phyloP scores from a whole-genome alignment of 2,888 invertebrate species.

The Cotesia congregata region DNA sequence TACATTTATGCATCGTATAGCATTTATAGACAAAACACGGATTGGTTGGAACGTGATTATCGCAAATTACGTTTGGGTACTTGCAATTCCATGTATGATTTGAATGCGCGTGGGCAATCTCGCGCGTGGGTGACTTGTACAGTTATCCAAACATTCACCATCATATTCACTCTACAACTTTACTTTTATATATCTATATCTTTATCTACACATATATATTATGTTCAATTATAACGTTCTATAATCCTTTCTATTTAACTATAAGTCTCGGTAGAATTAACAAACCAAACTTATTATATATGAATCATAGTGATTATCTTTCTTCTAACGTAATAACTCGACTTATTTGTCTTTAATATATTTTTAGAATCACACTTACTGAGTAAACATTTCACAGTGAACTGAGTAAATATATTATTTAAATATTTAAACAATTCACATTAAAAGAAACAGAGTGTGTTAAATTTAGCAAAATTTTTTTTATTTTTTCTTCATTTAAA shows the following conservation, averaged over 20 bases:
- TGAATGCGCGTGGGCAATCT: conserved; percentile 39
- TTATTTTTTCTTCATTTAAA: neutral
- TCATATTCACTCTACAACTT: conserved; percentile 16
- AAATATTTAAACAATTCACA: neutral
- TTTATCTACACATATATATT: conserved; percentile 23
- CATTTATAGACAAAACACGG: conserved; percentile 40
- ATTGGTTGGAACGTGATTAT: conserved; percentile 49
- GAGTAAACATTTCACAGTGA: neutral
- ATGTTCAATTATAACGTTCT: conserved; percentile 8
- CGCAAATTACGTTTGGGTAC: conserved; percentile 51
- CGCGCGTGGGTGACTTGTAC: conserved; percentile 46
- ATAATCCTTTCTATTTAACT: neutral
- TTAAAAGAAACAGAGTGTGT: neutral
- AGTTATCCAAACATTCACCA: conserved; percentile 37
- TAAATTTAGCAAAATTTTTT: neutral
- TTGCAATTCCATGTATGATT: conserved; percentile 42
- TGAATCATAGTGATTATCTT: neutral
- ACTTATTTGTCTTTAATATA: neutral
- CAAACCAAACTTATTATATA: neutral
- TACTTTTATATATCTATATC: conserved; percentile 17
- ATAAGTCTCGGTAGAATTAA: neutral
- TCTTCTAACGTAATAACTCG: neutral
- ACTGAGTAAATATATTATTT: neutral
- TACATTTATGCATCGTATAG: conserved; percentile 25
- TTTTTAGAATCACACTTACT: neutral